These are phyloP conservation scores for Parapristionchus giblindavisi DNA, from an alignment of 2,888 invertebrate species.

Conservation along the genomic window DNA sequence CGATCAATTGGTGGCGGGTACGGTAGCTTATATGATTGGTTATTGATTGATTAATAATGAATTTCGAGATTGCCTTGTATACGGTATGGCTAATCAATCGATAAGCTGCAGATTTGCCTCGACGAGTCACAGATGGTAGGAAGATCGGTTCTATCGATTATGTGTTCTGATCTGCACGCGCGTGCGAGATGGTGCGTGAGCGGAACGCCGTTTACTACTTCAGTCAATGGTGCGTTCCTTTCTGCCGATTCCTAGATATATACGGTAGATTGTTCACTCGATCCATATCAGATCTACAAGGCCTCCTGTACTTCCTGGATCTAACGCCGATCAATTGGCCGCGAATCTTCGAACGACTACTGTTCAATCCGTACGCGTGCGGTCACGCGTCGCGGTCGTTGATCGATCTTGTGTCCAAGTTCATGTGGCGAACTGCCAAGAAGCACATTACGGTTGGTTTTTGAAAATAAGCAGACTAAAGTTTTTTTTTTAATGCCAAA, in stretches of 20 bases:
- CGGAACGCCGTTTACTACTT: conserved; percentile 77
- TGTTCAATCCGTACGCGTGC: background rate
- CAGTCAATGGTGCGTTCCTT: conserved; percentile 10
- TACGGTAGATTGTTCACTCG: background rate
- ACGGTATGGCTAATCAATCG: too few relatives aligned
- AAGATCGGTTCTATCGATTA: conserved; percentile 76
- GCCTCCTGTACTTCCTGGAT: conserved; percentile 44
- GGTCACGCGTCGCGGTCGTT: background rate
- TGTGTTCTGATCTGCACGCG: conserved; percentile 76
- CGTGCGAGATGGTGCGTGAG: conserved; percentile 80
- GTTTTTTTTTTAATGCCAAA: background rate
- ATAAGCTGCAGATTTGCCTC: conserved; percentile 64
- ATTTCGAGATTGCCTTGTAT: too few relatives aligned
- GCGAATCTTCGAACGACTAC: conserved; percentile 20
- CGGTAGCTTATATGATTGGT: too few relatives aligned
- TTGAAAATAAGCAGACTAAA: background rate
- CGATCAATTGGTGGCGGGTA: conserved; percentile 82
- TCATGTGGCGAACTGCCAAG: conserved; percentile 32
- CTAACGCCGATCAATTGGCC: conserved; percentile 41
- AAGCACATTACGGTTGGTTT: conserved; percentile 4
- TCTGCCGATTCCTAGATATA: background rate
- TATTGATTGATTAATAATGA: too few relatives aligned
- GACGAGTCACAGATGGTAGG: conserved; percentile 86
- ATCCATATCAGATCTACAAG: conserved; percentile 40
- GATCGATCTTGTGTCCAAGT: background rate